Percentiles rank a stretch among this genome's conserved stretches.
Evolutionary conservation across 2,113 vertebrate species (phyloP).

Genomic region (Rhombomys opimus): DNA sequence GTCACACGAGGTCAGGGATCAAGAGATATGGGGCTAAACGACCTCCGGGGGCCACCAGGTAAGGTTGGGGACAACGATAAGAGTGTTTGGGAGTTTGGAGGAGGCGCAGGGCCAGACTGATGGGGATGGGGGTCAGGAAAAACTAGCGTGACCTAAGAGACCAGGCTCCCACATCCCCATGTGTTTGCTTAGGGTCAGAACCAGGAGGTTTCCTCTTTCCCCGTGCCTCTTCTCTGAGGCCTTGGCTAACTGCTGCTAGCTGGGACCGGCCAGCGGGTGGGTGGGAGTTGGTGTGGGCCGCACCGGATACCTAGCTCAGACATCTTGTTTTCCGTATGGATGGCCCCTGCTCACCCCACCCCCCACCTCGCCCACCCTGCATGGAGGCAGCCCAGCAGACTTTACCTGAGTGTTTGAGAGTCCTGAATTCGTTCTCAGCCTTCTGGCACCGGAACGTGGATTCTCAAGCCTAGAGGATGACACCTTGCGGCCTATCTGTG

Average conservation of each 20-base stretch:
- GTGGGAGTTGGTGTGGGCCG: slow-evolving; percentile 64
- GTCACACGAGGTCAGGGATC: slow-evolving; percentile 66
- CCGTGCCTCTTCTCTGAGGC: background rate
- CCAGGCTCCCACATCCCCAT: background rate
- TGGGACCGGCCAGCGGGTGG: background rate
- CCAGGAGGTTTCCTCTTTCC: background rate
- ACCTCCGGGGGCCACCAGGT: slow-evolving; percentile 3
- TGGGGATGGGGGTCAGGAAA: slow-evolving; percentile 19
- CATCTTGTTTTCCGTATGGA: slow-evolving; percentile 35
- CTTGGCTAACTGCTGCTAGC: background rate
- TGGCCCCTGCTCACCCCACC: background rate
- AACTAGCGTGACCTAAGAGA: background rate
- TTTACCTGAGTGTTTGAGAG: background rate
- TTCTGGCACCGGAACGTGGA: background rate
- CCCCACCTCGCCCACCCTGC: background rate
- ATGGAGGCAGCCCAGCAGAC: background rate
- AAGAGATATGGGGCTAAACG: background rate
- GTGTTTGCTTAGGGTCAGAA: background rate
- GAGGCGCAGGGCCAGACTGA: background rate
- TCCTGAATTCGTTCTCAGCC: background rate
- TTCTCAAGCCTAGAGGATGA: background rate
- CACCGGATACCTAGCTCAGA: slow-evolving; percentile 14
- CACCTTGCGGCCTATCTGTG: background rate
- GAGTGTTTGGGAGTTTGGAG: background rate
- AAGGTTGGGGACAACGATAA: background rate